Evolutionary conservation across 2,888 invertebrate species (phyloP), one percentile per base, ranked within the genome.

Genomic region (Dryobotodes eremita): DNA sequence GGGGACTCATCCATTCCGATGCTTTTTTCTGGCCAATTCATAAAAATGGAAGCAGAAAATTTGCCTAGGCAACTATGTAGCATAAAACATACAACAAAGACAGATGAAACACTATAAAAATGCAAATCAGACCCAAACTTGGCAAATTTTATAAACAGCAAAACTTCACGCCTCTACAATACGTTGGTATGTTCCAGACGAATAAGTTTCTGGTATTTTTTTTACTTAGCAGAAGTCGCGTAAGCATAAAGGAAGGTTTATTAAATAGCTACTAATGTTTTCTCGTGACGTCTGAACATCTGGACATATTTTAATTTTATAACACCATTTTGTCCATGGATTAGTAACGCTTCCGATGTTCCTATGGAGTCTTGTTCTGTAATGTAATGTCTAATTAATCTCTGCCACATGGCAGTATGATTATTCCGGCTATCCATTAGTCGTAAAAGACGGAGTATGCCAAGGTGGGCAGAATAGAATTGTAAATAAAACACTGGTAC

Each of bases 341-440:
- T 69, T 53, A 69, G 15, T 53, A 61, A 70, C 50, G 68, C 46
- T 69, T n/a, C 79, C 17, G n/a, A 61, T n/a, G 50, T 31, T 53
- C 50, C 48, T 31, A 36, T 75, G 31, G n/a, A 69, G 7, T 59
- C 15, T 59, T 55, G 55, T 50, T 71, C 66, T 53, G 31, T 65
- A 78, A 62, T 68, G 46, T 57, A 61, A 68, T 71, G 48, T 71
- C 42, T 71, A n/a, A 46, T 53, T 73, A 73, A 50, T 84, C 23
- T 31, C n/a, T 62, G n/a, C 66, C 80, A 79, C 61, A 79, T 82
- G 85, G 65, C 66, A 79, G n/a, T 71, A 23, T 20, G n/a, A 83
- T 57, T 61, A 71, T 59, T 74, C 68, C 23, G 11, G 55, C 46
- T 78, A 83, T 62, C 46, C 70, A 50, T 31, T 48, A 72, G 26